Evolutionary conservation across 2,888 invertebrate genomes (phyloP), one percentile per base, ranked within the genome.

Genomic region (Athalia cordata): DNA sequence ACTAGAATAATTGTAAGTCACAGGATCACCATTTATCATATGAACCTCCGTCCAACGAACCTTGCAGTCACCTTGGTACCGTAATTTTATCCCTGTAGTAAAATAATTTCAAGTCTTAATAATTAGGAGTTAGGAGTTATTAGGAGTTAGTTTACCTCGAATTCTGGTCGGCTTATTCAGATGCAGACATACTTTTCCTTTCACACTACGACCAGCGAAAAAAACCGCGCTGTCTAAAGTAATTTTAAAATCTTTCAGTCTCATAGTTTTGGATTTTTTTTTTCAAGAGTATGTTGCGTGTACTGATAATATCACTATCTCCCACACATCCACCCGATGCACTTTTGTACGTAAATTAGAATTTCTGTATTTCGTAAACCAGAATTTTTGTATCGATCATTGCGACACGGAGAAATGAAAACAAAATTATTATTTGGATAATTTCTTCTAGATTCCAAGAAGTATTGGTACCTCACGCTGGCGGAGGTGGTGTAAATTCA

Each of bases 211-310:
- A 4, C 72, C 72, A 5, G 72, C 59, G 6, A 72, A 72, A 47
- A 72, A 72, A n/a, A 72, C 72, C 52, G 43, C 57, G 29, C 72
- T 72, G 45, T 72, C 72, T 45, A 72, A 59, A 11, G 47, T 72
- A 8, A 72, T 72, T 59, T 59, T 72, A 9, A 72, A 72, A 45
- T 72, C 59, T 72, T 72, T 72, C 59, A 72, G 72, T 59, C 72
- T 59, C 72, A 72, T 72, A 29, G 29, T 29, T 29, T 52, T 43
- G 9, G 3, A 52, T 1, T 3, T 6, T 11, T 29, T 55, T 29
- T 4, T 3, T 11, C 52, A 52, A 52, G 13, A 47, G 47, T 67
- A 8, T 50, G 0, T 43, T 5, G 2, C 57, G n/a, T 45, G 45
- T 8, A 59, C 47, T 3, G 15, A 72, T 57, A 9, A 3, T 29